Conservation (phyloP, 2,113 vertebrate species). For the Anser brachyrhynchus region DNA sequence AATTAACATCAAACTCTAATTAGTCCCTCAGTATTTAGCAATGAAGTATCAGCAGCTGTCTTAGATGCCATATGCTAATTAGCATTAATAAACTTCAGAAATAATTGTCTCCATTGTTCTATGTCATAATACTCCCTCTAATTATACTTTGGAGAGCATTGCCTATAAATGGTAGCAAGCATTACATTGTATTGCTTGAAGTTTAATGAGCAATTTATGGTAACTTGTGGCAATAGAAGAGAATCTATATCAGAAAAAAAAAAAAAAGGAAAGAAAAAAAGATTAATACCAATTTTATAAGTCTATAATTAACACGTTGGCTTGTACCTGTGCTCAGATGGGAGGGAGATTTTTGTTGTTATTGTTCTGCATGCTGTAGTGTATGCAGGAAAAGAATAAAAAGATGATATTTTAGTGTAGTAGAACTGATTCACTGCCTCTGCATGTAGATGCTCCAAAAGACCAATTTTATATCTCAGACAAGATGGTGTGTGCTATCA, state of each 20-base stretch:
- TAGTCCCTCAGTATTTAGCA: slow-evolving; percentile 86
- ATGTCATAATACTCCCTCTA: slow-evolving; percentile 81
- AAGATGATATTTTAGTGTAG: background rate
- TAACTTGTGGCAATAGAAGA: slow-evolving; percentile 68
- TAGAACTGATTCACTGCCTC: background rate
- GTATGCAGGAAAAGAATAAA: background rate
- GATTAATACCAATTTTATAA: slow-evolving; percentile 52
- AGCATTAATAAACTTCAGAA: slow-evolving; percentile 88
- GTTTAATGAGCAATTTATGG: slow-evolving; percentile 80
- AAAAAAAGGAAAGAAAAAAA: slow-evolving; percentile 51
- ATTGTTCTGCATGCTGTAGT: background rate
- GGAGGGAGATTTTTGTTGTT: background rate
- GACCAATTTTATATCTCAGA: background rate
- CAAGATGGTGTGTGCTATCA: background rate
- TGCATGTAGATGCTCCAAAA: background rate
- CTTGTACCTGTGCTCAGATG: slow-evolving; percentile 9
- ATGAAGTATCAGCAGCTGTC: slow-evolving; percentile 86
- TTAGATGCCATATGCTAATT: slow-evolving; percentile 86
- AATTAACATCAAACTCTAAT: slow-evolving; percentile 86
- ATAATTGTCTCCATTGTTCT: slow-evolving; percentile 86
- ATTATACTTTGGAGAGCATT: slow-evolving; percentile 81
- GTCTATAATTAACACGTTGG: slow-evolving; percentile 59
- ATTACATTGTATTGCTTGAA: slow-evolving; percentile 70
- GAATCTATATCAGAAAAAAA: slow-evolving; percentile 43
- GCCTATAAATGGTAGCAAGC: slow-evolving; percentile 77